Base-by-base conservation (phyloP, 2,888 invertebrate genomes). In the Hoplodrina ambigua region DNA sequence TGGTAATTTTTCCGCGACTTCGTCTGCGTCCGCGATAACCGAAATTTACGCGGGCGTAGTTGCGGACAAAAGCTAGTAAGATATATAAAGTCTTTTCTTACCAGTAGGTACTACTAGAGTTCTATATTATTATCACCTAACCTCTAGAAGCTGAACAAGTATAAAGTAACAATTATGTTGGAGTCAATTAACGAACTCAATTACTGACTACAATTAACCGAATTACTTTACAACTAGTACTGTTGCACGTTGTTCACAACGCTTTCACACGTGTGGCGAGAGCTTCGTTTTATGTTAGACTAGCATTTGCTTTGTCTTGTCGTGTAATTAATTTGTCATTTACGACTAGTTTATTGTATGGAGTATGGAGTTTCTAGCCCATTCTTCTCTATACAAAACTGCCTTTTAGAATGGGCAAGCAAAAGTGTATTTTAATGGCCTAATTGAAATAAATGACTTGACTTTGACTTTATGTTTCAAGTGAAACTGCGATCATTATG, bases 141-240 rank as follows among this genome's bases (percentile, higher is more conserved):
- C 53, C 17, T 30, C 8, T 11, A 41, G 41, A 49, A 52, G 19
- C 46, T 15, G 50, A 78, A 50, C 19, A 57, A 20, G 20, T 46
- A 33, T 50, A 72, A 65, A 65, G 73, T 54, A 56, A 63, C 54
- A 73, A 62, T 62, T 63, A 53, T 56, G 59, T 67, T 10, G 15
- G 30, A 79, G 60, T 65, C 67, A 55, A 79, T 67, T 60, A 72
- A 73, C 59, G 52, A 79, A 73, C 58, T 65, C 61, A 58, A 56
- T 76, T 78, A 62, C 64, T 50, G 53, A 58, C 54, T 59, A 52
- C 80, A 62, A 72, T 73, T 76, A 79, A 72, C 50, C 58, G 25
- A 65, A 67, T 63, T 58, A 75, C 72, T 75, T 64, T 78, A 72
- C 79, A 65, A 72, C 79, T 78, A 57, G 56, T 15, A 65, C 50